Base-by-base conservation (phyloP, 2,797 vertebrate species). In the Danio albolineatus region DNA sequence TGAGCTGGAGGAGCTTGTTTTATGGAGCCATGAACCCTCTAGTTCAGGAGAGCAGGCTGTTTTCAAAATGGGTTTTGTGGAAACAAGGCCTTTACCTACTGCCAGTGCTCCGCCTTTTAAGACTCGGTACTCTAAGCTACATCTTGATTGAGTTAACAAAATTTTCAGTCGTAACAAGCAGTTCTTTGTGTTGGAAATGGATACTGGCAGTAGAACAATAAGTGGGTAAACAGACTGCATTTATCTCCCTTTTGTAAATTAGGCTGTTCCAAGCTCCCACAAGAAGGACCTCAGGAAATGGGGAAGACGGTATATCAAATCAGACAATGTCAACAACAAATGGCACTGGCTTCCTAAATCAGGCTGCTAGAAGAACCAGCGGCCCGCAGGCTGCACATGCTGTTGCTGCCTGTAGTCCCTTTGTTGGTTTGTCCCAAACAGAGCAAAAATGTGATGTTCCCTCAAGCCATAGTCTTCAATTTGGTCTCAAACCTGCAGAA, bases 401-500 rank as follows among this genome's bases (percentile, higher is more conserved):
- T 86, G 84, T 82, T 79, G 66, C 84, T 85, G 73, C 81, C 76
- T 85, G 73, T 83, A 82, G 76, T 75, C 39, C 85, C 38, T 84
- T 86, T 76, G 85, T 60, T 85, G 87, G 86, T 59, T 66, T 84
- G 82, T 82, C 82, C 83, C 88, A 85, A 84, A 87, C 85, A 83
- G 89, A 90, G 86, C 85, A 77, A 53, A 89, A 53, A 72, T 88
- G 73, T 85, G 89, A 89, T 87, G 85, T 86, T 84, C 86, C 83
- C 87, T 87, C 90, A 91, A 91, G 87, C 80, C 89, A 91, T 70
- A 86, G 92, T 87, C 88, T 87, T 4, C 92, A 92, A 75, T 87
- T 93, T 88, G 92, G 85, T 76, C 92, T 92, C 76, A 90, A 86
- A 80, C 90, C 92, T 5, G 87, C 93, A 81, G 83, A 85, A 84